A percentile compares a stretch with the other conserved stretches of the same genome.
These are phyloP conservation scores for Forbesichthys agassizii DNA, from an alignment of 2,113 vertebrate species.

Conservation along the genomic window DNA sequence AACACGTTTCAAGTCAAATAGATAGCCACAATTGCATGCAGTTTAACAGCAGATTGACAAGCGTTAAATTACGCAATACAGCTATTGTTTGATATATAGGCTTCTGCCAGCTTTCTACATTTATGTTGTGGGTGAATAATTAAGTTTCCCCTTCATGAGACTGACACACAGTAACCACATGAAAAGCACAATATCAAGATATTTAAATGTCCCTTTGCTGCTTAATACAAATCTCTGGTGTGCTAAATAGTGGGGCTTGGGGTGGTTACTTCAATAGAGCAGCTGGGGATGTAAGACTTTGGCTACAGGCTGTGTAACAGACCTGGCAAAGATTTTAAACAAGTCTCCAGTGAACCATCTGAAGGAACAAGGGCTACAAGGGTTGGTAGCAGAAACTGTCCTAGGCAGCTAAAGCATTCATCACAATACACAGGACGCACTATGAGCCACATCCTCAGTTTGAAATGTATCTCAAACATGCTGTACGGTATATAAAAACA, in stretches of 20 bases:
- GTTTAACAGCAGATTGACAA: too few species aligned
- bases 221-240: slow-evolving; percentile 7
- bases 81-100: too few species aligned
- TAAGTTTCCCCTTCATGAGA: too few species aligned
- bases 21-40: too few species aligned
- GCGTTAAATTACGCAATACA: too few species aligned
- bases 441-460: slow-evolving; percentile 55
- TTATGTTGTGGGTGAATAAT: too few species aligned
- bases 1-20: too few species aligned
- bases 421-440: slow-evolving; percentile 39
- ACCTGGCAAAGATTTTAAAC: slow-evolving; percentile 21
- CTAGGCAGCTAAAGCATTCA: slow-evolving; percentile 20
- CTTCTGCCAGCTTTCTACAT: too few species aligned
- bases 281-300: slow-evolving; percentile 46
- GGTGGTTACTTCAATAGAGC: slow-evolving; percentile 23
- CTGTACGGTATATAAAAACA: slow-evolving; percentile 41
- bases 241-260: neutral
- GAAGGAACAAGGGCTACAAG: slow-evolving; percentile 28
- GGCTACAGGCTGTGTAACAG: slow-evolving; percentile 25
- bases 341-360: slow-evolving; percentile 47
- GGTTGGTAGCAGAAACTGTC: slow-evolving; percentile 47
- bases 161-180: too few species aligned
- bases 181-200: neutral
- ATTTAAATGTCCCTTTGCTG: slow-evolving; percentile 11
- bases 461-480: slow-evolving; percentile 17